phyloP scores from a whole-genome alignment of 2,113 vertebrate species.

The Siniperca chuatsi region DNA sequence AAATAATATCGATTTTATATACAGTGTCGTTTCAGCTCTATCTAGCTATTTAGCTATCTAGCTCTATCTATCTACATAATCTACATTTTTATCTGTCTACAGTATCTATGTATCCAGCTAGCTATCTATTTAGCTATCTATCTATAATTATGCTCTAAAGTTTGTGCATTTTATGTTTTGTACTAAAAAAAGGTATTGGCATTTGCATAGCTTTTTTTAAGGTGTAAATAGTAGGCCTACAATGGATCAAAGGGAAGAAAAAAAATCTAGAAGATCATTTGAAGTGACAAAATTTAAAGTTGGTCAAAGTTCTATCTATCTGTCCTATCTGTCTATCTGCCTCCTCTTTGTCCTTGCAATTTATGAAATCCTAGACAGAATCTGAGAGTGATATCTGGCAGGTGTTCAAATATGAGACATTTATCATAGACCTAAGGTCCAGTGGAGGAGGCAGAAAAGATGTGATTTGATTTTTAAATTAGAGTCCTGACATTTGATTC shows the following conservation, averaged over 20 bases:
- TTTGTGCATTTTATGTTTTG: neutral
- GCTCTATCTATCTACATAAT: neutral
- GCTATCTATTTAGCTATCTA: neutral
- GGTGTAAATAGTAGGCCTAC: neutral
- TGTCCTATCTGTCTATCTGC: neutral
- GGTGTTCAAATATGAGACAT: slow-evolving; percentile 59
- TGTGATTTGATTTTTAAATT: slow-evolving; percentile 59
- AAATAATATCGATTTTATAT: too few relatives aligned
- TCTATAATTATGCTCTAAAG: neutral
- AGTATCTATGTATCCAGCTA: neutral
- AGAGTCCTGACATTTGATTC: slow-evolving; percentile 55
- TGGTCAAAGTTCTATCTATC: neutral
- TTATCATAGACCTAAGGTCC: slow-evolving; percentile 53
- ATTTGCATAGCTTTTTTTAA: neutral
- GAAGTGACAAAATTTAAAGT: neutral
- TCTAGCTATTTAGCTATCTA: neutral
- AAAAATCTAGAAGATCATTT: neutral
- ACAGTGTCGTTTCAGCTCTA: neutral
- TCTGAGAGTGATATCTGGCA: slow-evolving; percentile 52
- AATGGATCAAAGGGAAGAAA: neutral
- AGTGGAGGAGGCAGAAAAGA: slow-evolving; percentile 39
- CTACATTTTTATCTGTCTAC: neutral
- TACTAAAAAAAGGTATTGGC: neutral
- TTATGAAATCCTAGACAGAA: slow-evolving; percentile 31
- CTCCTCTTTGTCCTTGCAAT: slow-evolving; percentile 32